Evolutionary conservation across 2,113 vertebrate species (phyloP).

Genomic region (Caloenas nicobarica): DNA sequence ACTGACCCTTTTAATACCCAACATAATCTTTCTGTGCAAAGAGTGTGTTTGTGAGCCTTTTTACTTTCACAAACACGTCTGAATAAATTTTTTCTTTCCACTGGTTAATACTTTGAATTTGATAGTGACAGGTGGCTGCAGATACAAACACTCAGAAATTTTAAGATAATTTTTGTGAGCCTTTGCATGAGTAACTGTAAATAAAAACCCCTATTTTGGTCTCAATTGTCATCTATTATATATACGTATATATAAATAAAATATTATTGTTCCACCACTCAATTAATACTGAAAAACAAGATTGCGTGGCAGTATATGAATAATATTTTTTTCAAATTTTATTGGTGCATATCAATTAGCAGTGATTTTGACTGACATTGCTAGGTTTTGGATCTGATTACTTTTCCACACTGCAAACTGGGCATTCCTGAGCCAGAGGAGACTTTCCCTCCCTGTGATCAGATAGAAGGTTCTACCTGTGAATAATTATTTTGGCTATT

Average conservation of each 20-base stretch:
- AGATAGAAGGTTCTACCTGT: background rate
- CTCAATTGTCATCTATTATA: background rate
- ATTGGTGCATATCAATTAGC: background rate
- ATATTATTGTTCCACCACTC: background rate
- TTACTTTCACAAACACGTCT: background rate
- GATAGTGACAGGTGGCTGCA: background rate
- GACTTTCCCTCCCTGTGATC: background rate
- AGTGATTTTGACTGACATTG: background rate
- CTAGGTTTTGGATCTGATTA: background rate
- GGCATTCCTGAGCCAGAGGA: background rate
- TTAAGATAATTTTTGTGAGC: background rate
- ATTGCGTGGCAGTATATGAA: background rate
- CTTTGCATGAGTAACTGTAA: background rate
- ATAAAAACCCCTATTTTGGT: background rate
- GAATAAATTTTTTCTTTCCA: background rate
- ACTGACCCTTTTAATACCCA: slow-evolving; percentile 8
- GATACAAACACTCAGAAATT: background rate
- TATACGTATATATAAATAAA: background rate
- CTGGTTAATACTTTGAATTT: background rate
- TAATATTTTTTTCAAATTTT: background rate
- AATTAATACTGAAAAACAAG: background rate
- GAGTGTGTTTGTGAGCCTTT: background rate
- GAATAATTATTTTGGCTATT: background rate
- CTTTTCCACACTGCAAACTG: background rate
- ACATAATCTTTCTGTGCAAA: background rate